Base-by-base conservation (phyloP, 2,888 invertebrate genomes). In the Macropis europaea region DNA sequence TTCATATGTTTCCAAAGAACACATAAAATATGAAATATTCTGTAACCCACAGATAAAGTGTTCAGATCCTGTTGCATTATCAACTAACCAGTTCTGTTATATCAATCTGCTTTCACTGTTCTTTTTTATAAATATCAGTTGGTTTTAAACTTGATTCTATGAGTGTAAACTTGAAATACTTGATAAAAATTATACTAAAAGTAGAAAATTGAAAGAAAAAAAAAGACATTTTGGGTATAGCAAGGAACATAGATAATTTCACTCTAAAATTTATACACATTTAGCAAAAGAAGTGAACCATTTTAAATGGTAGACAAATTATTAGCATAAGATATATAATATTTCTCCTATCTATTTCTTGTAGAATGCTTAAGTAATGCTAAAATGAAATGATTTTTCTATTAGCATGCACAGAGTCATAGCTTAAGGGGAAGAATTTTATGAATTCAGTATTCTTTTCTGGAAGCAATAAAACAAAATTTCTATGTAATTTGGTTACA, bases 401-500 rank as follows among this genome's bases (percentile, higher is more conserved):
- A 42, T 54, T 52, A 47, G 53, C 52, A 64, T 57, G 59, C 13
- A 52, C 26, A 53, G 38, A 13, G n/a, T 32, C 19, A 28, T 7
- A 53, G 28, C 3, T 53, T 30, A 40, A 53, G 17, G 42, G n/a
- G 28, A 11, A 47, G 6, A 53, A 40, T 24, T 45, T 52, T 30
- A 7, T 30, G 6, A 56, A 40, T 57, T 9, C 2, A 36, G 3
- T n/a, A 42, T 19, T 22, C 2, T 7, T 19, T 17, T n/a, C n/a
- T n/a, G n/a, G 2, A 1, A n/a, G 13, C 38, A 13, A 28, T 43
- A 13, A 26, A 47, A 40, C 2, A 15, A 59, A 40, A 13, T 32
- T 54, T 43, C 3, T 17, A 28, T 63, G 43, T 48, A 42, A 60
- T 42, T 71, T 7, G 59, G 73, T 88, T 86, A 62, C 78, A 90